Base-by-base conservation (phyloP, 1,140 invertebrate genomes). In the Plodia interpunctella region DNA sequence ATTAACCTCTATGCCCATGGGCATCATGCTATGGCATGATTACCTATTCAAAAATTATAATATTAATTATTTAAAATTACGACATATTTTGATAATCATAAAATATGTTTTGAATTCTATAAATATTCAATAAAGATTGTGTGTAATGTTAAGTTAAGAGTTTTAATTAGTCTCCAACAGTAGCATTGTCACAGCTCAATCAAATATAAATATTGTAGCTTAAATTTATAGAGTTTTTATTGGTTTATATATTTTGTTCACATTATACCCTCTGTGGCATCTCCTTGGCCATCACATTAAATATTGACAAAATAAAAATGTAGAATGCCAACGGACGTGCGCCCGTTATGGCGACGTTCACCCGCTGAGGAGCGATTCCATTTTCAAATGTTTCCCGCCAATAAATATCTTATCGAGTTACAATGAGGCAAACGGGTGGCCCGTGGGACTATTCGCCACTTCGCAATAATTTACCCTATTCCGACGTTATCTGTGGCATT, bases 281-380 rank as follows among this genome's bases (percentile, higher is more conserved):
- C 59, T 69, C 66, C 67, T 65, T 66, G 70, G 72, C 69, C 73
- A 78, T 82, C 83, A 75, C 81, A 85, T 88, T 88, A 88, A 88
- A 87, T 87, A 88, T 88, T 87, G 78, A 88, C 83, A 84, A 88
- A 85, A 88, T 88, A 87, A 87, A 87, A 85, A 85, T 88, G 82
- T 80, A 83, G 74, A 85, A 86, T 79, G 70, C 63, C 65, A 60
- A 62, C 68, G 76, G 74, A 81, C 83, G 77, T 71, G 75, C 57
- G 65, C 70, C 50, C 62, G 76, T 80, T 76, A 79, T 70, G 73
- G 75, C 79, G 76, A 78, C 72, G 72, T 66, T 59, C 73, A 77
- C 72, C 80, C 80, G 70, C 80, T 71, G 67, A 76, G 82, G 80
- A 80, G 76, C 72, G 74, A 75, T 83, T 81, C 76, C 79, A 81